A percentile compares a stretch with the other conserved stretches of the same genome.
Evolutionary conservation across 37 sponge, comb jelly and placozoan genomes (phyloP).

Genomic region (Dysidea cf. avara): DNA sequence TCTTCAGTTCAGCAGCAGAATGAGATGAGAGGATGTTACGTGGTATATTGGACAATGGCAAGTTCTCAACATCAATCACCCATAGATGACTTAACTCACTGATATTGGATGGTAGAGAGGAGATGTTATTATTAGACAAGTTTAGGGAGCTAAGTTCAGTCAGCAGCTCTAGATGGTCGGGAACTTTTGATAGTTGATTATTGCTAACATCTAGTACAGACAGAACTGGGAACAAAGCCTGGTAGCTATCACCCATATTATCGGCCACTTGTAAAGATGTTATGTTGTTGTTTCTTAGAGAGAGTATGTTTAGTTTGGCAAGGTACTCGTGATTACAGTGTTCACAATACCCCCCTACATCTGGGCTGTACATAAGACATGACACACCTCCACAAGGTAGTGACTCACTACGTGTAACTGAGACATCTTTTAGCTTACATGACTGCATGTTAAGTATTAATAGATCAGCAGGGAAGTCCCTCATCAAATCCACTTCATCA

Average conservation of each 20-base stretch:
- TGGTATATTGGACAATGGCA: slow-evolving; percentile 39
- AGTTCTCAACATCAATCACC: slow-evolving; percentile 40
- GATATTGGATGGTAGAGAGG: slow-evolving; percentile 47
- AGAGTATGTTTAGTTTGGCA: slow-evolving; percentile 41
- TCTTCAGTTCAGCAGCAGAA: slow-evolving; percentile 28
- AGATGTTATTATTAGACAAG: slow-evolving; percentile 48
- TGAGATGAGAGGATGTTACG: slow-evolving; percentile 12
- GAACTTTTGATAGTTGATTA: slow-evolving; percentile 35
- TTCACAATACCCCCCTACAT: background rate
- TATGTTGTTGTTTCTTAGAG: slow-evolving; percentile 42
- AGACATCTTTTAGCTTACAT: slow-evolving; percentile 10
- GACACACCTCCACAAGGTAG: slow-evolving; percentile 44
- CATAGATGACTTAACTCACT: slow-evolving; percentile 56
- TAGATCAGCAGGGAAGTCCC: slow-evolving; percentile 38
- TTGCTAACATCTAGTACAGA: slow-evolving; percentile 45
- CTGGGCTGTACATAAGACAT: slow-evolving; percentile 18
- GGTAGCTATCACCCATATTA: background rate
- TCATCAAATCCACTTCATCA: slow-evolving; percentile 29
- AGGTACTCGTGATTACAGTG: slow-evolving; percentile 44
- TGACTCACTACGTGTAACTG: background rate
- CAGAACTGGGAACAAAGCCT: slow-evolving; percentile 43
- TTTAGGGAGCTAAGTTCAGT: slow-evolving; percentile 45
- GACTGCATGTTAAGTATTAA: slow-evolving; percentile 18
- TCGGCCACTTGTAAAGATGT: background rate
- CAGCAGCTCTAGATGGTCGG: slow-evolving; percentile 38